Conservation (phyloP, 2,888 invertebrate genomes). For the Heliconius sara region DNA sequence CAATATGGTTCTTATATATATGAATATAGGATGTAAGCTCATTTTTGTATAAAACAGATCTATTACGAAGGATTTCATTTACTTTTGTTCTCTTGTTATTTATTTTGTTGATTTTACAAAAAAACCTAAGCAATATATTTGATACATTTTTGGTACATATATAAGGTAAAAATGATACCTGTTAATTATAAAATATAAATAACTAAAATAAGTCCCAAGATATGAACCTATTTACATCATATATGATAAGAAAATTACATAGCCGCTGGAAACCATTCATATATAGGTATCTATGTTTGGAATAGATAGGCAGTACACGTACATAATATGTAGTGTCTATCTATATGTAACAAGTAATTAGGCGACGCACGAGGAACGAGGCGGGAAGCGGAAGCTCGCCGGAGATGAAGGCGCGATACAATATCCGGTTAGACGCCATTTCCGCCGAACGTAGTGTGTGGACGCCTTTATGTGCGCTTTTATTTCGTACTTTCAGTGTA, state of each 20-base stretch:
- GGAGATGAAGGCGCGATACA: constrained; percentile 85
- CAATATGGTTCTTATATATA: constrained; percentile 17
- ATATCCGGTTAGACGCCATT: constrained; percentile 84
- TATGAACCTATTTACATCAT: neutral
- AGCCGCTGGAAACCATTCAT: neutral
- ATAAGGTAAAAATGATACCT: neutral
- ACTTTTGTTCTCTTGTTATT: constrained; percentile 17
- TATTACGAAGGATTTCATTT: constrained; percentile 5
- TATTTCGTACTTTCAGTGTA: constrained; percentile 31
- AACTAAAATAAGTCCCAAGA: neutral
- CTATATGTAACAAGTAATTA: constrained; percentile 70
- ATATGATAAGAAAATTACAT: neutral
- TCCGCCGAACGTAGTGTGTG: constrained; percentile 79
- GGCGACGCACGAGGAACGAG: constrained; percentile 72
- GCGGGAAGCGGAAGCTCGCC: constrained; percentile 77
- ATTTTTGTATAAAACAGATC: neutral
- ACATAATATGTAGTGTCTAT: constrained; percentile 36
- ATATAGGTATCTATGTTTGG: neutral
- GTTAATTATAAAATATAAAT: neutral
- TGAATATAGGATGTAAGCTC: neutral
- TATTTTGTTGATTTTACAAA: neutral
- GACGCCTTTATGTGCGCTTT: constrained; percentile 46
- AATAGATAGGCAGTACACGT: constrained; percentile 15
- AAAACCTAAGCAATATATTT: neutral
- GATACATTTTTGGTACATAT: neutral